phyloP scores from a whole-genome alignment of 2,797 vertebrate genomes.

The Megalops cyprinoides region DNA sequence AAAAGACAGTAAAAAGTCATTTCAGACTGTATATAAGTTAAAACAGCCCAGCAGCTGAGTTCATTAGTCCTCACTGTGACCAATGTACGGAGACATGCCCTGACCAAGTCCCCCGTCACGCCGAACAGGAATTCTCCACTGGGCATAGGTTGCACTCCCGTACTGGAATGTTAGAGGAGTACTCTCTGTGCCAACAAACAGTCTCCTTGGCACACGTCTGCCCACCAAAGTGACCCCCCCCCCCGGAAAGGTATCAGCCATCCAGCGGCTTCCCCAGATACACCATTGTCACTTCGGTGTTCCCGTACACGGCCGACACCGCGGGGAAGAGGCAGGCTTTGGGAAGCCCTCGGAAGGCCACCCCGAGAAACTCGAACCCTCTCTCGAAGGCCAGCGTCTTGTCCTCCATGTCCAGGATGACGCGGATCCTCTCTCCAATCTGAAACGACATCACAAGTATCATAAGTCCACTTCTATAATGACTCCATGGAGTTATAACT shows the following conservation, averaged over 20 bases:
- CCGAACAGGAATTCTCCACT: slow-evolving; percentile 8
- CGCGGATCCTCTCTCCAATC: slow-evolving; percentile 99
- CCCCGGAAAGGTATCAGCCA: slow-evolving; percentile 71
- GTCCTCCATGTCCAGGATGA: slow-evolving; percentile 99
- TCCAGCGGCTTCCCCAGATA: slow-evolving; percentile 97
- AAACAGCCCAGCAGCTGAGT: slow-evolving; percentile 63
- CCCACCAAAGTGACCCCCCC: background rate
- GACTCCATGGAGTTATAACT: background rate
- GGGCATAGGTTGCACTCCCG: slow-evolving; percentile 27
- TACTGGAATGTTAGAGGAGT: slow-evolving; percentile 40
- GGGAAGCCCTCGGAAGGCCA: slow-evolving; percentile 96
- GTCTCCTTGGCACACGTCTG: slow-evolving; percentile 48
- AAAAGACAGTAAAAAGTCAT: slow-evolving; percentile 53
- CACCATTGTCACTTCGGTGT: slow-evolving; percentile 99
- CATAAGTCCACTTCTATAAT: background rate
- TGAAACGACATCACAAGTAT: slow-evolving; percentile 54
- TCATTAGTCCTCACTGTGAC: slow-evolving; percentile 53
- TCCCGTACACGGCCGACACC: slow-evolving; percentile 97
- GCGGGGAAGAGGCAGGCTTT: slow-evolving; percentile 95
- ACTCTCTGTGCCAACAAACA: slow-evolving; percentile 39
- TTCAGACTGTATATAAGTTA: slow-evolving; percentile 45
- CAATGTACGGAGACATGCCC: slow-evolving; percentile 33
- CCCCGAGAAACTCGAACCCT: slow-evolving; percentile 96
- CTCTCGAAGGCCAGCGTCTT: slow-evolving; percentile 98
- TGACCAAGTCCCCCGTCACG: slow-evolving; percentile 25